Evolutionary conservation across 1,140 invertebrate genomes (phyloP).

Genomic region (Homalodisca vitripennis): DNA sequence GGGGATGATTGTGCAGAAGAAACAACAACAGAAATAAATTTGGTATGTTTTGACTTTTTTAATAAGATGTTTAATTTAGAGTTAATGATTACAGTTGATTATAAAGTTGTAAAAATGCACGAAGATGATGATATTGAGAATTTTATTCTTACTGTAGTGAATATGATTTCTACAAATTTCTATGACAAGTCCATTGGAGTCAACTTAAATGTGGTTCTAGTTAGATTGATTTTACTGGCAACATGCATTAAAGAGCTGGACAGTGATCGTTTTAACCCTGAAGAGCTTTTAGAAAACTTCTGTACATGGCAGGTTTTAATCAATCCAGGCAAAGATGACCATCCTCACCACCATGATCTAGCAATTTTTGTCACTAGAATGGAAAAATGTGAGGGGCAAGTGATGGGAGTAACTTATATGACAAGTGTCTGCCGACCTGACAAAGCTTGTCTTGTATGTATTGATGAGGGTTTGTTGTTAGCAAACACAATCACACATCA

Average conservation of each 20-base stretch:
- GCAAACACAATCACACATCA: constrained; percentile 70
- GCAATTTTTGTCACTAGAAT: constrained; percentile 67
- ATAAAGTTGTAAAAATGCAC: constrained; percentile 57
- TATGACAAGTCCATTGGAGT: constrained; percentile 59
- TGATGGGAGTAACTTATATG: constrained; percentile 65
- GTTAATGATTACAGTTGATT: constrained; percentile 60
- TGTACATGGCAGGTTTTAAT: constrained; percentile 60
- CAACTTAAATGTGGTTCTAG: constrained; percentile 58
- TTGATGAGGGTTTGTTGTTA: constrained; percentile 64
- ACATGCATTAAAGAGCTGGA: constrained; percentile 46
- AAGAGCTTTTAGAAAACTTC: constrained; percentile 52
- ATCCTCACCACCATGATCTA: constrained; percentile 68
- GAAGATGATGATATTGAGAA: constrained; percentile 59
- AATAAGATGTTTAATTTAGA: constrained; percentile 48
- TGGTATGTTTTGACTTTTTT: not conserved
- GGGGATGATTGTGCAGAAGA: not conserved
- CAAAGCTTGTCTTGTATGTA: constrained; percentile 63
- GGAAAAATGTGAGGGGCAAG: constrained; percentile 49
- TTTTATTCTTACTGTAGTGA: constrained; percentile 63
- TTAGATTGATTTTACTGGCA: constrained; percentile 56
- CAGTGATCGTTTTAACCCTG: constrained; percentile 11
- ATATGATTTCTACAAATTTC: constrained; percentile 60
- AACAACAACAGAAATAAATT: not conserved
- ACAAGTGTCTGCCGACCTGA: constrained; percentile 62
- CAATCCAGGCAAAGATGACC: constrained; percentile 57